Conservation (phyloP, 2,113 vertebrate genomes). For the Calyptomena viridis region DNA sequence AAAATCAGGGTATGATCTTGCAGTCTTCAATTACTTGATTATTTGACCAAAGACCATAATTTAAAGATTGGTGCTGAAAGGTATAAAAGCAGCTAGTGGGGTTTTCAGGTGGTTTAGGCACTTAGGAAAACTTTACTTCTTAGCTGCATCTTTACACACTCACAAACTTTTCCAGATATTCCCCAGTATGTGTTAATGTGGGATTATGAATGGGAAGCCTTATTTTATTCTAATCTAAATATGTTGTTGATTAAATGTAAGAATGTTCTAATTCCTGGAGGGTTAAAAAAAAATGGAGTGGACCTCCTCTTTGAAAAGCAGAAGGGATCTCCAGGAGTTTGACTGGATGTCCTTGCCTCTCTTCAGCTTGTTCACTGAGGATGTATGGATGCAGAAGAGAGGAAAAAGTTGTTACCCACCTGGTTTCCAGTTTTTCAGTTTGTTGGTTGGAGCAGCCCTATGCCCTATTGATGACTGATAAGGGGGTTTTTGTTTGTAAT, state of each 20-base stretch:
- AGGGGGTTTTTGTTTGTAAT: accelerated
- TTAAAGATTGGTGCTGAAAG: neutral
- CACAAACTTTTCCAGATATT: neutral
- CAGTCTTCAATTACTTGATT: neutral
- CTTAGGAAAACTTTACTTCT: neutral
- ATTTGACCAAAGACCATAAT: neutral
- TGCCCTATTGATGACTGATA: neutral
- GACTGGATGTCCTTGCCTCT: neutral
- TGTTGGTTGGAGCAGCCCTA: neutral
- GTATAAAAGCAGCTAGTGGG: neutral
- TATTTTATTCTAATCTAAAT: slow-evolving; percentile 3
- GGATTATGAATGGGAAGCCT: neutral
- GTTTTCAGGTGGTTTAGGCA: neutral
- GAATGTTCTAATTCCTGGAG: neutral
- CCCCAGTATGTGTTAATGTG: neutral
- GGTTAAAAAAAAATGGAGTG: neutral
- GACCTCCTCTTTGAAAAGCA: neutral
- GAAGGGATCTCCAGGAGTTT: neutral
- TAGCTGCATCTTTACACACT: neutral
- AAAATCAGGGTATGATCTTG: slow-evolving; percentile 25
- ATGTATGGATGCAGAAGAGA: neutral
- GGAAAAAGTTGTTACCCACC: neutral
- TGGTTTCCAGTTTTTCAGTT: neutral
- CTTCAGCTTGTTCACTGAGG: neutral
- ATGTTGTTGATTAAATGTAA: slow-evolving; percentile 10